phyloP scores from a whole-genome alignment of 2,888 invertebrate genomes.

The Anarsia innoxiella region DNA sequence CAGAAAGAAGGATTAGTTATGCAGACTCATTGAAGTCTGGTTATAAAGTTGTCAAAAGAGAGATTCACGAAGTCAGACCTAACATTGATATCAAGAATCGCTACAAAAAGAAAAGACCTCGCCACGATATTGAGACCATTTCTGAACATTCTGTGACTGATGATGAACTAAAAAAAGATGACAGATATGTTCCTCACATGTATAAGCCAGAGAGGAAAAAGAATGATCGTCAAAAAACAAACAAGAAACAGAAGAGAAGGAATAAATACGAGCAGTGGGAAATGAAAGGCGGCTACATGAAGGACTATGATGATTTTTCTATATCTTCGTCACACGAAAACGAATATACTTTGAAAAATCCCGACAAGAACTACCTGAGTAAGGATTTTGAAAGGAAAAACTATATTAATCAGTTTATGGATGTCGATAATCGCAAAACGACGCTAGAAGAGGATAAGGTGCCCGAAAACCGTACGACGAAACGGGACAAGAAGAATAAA shows the following conservation, averaged over 20 bases:
- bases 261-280: slow-evolving; percentile 66
- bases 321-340: slow-evolving; percentile 39
- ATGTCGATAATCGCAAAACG: slow-evolving; percentile 19
- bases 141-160: slow-evolving; percentile 39
- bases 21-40: slow-evolving; percentile 52
- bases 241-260: slow-evolving; percentile 58
- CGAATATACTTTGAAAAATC: slow-evolving; percentile 29
- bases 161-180: slow-evolving; percentile 54
- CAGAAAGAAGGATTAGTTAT: slow-evolving; percentile 43
- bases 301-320: slow-evolving; percentile 55
- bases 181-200: slow-evolving; percentile 48
- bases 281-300: slow-evolving; percentile 58
- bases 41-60: slow-evolving; percentile 23
- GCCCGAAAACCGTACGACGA: slow-evolving; percentile 16
- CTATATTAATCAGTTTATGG: slow-evolving; percentile 30
- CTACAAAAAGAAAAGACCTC: slow-evolving; percentile 39
- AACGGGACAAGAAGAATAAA: slow-evolving; percentile 23
- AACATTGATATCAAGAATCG: slow-evolving; percentile 64
- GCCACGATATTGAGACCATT: slow-evolving; percentile 24
- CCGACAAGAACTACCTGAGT: slow-evolving; percentile 29
- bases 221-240: slow-evolving; percentile 46
- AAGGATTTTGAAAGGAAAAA: slow-evolving; percentile 27
- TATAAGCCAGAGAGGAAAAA: slow-evolving; percentile 50
- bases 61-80: slow-evolving; percentile 19
- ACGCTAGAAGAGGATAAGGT: slow-evolving; percentile 16